phyloP scores from a whole-genome alignment of 2,888 invertebrate species.

The Cheilosia vernalis region DNA sequence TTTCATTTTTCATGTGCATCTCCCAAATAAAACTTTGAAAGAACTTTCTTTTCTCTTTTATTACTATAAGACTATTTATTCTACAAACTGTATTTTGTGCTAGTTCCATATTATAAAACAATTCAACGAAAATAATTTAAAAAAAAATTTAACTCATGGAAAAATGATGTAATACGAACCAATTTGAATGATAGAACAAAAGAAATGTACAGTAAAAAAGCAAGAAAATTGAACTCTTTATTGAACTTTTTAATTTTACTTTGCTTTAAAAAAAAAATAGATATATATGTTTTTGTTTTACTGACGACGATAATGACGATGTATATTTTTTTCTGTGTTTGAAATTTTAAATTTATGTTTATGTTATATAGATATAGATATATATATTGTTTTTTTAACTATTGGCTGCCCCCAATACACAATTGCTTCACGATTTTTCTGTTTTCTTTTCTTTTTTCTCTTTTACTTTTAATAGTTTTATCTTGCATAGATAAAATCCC shows the following conservation, averaged over 20 bases:
- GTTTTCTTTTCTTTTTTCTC: constrained; percentile 38
- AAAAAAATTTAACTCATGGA: constrained; percentile 77
- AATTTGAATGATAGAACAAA: constrained; percentile 65
- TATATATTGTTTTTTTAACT: constrained; percentile 46
- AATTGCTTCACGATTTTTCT: constrained; percentile 84
- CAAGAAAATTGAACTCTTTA: constrained; percentile 48
- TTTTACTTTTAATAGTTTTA: constrained; percentile 22
- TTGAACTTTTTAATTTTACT: constrained; percentile 25
- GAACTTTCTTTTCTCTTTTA: constrained; percentile 84
- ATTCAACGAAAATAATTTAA: constrained; percentile 84
- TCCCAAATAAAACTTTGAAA: constrained; percentile 79
- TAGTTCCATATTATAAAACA: constrained; percentile 82
- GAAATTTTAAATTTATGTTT: constrained; percentile 36
- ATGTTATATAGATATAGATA: constrained; percentile 23
- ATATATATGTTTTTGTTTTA: constrained; percentile 27
- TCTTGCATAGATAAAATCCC: constrained; percentile 51
- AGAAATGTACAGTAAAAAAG: constrained; percentile 56
- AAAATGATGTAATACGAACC: constrained; percentile 78
- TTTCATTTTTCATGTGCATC: constrained; percentile 34
- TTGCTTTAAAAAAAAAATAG: constrained; percentile 15
- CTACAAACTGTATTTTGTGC: constrained; percentile 56
- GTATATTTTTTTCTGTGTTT: constrained; percentile 48
- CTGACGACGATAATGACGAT: constrained; percentile 68
- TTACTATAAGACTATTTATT: constrained; percentile 81
- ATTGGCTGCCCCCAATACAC: constrained; percentile 84